Evolutionary conservation across 2,888 invertebrate species (phyloP).

Genomic region (Drosophila maculinotata): DNA sequence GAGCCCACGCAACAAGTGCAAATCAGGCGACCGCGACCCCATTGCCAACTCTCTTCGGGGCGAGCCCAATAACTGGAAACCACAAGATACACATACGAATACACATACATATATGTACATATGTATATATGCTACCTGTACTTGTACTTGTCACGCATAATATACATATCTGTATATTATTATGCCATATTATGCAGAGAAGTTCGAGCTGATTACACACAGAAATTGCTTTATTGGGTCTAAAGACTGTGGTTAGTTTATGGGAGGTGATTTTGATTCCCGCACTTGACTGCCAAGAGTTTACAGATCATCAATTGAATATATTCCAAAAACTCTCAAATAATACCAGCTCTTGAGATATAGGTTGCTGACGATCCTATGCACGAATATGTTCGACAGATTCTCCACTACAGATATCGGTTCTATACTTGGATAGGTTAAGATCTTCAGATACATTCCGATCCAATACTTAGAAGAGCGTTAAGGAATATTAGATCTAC

Average conservation of each 20-base stretch:
- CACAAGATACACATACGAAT: conserved; percentile 33
- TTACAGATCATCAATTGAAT: conserved; percentile 8
- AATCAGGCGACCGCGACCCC: conserved; percentile 48
- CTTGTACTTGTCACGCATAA: conserved; percentile 27
- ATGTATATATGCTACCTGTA: conserved; percentile 4
- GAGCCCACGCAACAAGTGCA: conserved; percentile 69
- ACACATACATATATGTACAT: not conserved
- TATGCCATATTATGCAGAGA: conserved; percentile 16
- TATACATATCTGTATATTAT: conserved; percentile 14
- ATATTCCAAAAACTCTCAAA: not conserved
- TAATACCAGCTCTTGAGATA: too few species aligned
- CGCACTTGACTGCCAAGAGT: not conserved
- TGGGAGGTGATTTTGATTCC: not conserved
- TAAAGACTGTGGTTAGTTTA: conserved; percentile 29
- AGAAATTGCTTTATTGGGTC: conserved; percentile 47
- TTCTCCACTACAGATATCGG: too few species aligned
- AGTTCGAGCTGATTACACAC: conserved; percentile 21
- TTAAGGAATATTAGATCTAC: too few species aligned
- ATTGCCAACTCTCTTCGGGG: conserved; percentile 27
- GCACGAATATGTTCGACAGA: too few species aligned
- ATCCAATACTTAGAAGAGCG: too few species aligned
- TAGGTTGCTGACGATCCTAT: too few species aligned
- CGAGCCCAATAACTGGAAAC: conserved; percentile 28
- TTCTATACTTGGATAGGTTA: too few species aligned
- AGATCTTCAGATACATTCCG: too few species aligned